Percentiles rank a stretch among this genome's conserved stretches.
Conservation (phyloP, 2,113 vertebrate genomes). For the Xiphophorus maculatus region DNA sequence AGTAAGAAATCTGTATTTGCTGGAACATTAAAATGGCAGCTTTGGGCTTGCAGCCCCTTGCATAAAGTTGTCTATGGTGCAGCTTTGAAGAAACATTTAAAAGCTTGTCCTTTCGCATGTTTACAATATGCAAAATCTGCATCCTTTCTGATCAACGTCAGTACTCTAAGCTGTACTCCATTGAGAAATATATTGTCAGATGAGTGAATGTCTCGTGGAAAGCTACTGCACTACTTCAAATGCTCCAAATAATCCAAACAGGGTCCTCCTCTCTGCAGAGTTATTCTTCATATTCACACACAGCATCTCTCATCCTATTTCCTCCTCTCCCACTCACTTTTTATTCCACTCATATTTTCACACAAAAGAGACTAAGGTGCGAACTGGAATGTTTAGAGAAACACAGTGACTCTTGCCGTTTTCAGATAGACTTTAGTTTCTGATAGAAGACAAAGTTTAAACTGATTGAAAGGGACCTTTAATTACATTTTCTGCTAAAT, state of each 20-base stretch:
- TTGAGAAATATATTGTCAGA: conserved; percentile 1
- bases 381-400: conserved; percentile 9
- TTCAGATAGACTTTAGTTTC: not conserved
- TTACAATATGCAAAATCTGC: not conserved
- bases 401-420: conserved; percentile 1
- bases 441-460: too few species aligned
- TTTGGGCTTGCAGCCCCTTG: conserved; percentile 13
- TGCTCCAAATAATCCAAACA: conserved; percentile 18
- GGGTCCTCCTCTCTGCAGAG: conserved; percentile 40
- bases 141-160: not conserved
- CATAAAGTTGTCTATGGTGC: not conserved
- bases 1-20: conserved; percentile 39
- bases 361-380: conserved; percentile 28
- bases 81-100: not conserved
- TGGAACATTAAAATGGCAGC: conserved; percentile 32
- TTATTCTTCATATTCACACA: conserved; percentile 40
- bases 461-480: not conserved
- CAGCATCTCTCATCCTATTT: conserved; percentile 55
- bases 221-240: not conserved
- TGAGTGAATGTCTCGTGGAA: conserved; percentile 1
- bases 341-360: conserved; percentile 54
- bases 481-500: not conserved
- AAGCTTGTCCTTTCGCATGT: not conserved
- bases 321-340: conserved; percentile 54
- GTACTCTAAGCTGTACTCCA: not conserved